Percentiles rank a stretch among this genome's conserved stretches.
phyloP scores from a whole-genome alignment of 2,113 vertebrate genomes.

The Cygnus atratus region DNA sequence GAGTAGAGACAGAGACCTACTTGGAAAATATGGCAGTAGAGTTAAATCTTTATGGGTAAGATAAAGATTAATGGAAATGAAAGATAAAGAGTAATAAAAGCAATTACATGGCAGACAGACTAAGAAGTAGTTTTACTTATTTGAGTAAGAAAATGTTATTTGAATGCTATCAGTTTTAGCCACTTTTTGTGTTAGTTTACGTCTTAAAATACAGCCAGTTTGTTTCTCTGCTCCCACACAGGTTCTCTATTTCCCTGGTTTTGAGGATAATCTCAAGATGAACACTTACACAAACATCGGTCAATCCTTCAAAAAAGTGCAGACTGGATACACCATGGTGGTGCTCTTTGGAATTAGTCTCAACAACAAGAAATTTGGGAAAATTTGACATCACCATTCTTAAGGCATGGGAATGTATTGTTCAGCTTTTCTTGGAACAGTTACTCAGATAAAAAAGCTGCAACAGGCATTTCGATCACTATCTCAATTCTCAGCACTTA shows the following conservation, averaged over 20 bases:
- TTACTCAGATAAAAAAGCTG: background rate
- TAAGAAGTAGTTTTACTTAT: background rate
- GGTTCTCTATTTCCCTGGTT: background rate
- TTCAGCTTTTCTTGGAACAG: background rate
- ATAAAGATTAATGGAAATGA: slow-evolving; percentile 43
- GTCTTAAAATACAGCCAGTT: background rate
- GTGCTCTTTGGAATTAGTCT: background rate
- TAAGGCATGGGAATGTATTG: background rate
- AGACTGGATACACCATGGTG: background rate
- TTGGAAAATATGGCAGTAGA: background rate
- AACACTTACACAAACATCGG: background rate
- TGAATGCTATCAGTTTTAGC: background rate
- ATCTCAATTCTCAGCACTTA: background rate
- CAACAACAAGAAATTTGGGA: background rate
- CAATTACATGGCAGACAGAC: background rate
- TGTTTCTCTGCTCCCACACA: background rate
- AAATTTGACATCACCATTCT: background rate
- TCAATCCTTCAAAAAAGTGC: background rate
- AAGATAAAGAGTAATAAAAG: slow-evolving; percentile 14
- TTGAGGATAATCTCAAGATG: background rate
- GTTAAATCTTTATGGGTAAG: slow-evolving; percentile 29
- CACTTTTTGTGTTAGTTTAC: background rate
- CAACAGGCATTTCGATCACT: background rate
- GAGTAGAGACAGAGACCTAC: background rate
- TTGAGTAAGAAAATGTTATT: background rate